Percentiles rank a stretch among this genome's conserved stretches.
phyloP scores from a whole-genome alignment of 2,797 vertebrate genomes.

The Antennarius maculatus region DNA sequence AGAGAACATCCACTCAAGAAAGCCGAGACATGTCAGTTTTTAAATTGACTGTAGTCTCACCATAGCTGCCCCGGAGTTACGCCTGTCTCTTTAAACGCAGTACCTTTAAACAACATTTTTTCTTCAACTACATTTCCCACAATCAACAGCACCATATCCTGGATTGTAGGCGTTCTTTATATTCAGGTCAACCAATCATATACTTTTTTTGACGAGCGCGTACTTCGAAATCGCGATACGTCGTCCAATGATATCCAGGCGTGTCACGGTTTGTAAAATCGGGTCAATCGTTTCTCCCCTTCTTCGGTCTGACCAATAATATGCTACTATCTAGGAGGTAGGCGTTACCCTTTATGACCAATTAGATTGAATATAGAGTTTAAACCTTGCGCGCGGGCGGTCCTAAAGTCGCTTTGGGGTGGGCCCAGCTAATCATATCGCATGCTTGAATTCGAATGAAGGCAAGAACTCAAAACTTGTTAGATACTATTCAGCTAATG shows the following conservation, averaged over 20 bases:
- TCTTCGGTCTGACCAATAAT: conserved; percentile 58
- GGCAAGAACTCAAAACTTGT: conserved; percentile 36
- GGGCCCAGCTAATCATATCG: conserved; percentile 53
- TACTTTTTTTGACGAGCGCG: conserved; percentile 60
- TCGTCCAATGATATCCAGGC: conserved; percentile 65
- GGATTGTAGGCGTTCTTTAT: conserved; percentile 17
- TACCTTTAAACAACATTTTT: conserved; percentile 71
- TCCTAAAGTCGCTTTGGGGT: conserved; percentile 61
- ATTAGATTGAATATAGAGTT: conserved; percentile 72
- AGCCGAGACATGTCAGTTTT: no score
- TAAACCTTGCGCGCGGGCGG: conserved; percentile 83
- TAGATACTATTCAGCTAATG: conserved; percentile 26
- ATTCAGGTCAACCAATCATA: conserved; percentile 69
- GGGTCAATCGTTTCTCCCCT: conserved; percentile 51
- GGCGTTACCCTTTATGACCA: conserved; percentile 60
- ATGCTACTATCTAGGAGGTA: rapidly evolving
- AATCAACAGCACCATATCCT: conserved; percentile 9
- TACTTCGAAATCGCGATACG: conserved; percentile 82
- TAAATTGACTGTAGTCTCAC: no score
- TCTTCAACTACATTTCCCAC: conserved; percentile 69
- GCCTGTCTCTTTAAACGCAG: conserved; percentile 68
- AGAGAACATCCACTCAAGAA: no score
- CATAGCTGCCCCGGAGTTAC: neutral
- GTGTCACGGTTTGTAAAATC: conserved; percentile 53
- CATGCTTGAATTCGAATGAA: conserved; percentile 75